Base-by-base conservation (phyloP, 2,888 invertebrate genomes). In the Epinotia demarniana region DNA sequence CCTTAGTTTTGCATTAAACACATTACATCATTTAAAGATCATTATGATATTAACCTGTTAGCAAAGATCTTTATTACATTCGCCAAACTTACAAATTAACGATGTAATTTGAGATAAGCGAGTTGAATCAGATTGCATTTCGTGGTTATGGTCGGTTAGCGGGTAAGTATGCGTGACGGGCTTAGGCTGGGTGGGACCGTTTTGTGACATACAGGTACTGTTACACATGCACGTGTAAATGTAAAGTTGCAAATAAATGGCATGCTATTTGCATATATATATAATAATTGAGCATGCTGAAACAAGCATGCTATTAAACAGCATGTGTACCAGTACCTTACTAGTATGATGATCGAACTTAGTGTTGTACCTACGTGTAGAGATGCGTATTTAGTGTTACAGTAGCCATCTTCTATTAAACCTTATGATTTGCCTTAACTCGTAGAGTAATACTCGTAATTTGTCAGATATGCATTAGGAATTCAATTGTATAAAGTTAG, bases 91-190 rank as follows among this genome's bases (percentile, higher is more conserved):
- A 49, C 74, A 70, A 69, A 68, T 69, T n/a, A 63, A 74, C 74
- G 69, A 74, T 70, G 69, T 70, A 74, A 80, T 81, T 81, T 71
- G 75, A 78, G 75, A 77, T 79, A 76, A 73, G 77, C 73, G 77
- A 71, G 75, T 76, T 81, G 80, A 79, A 78, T 76, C 72, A 61
- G 69, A 74, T 74, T 70, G 57, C 63, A 74, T 74, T 58, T 64
- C 71, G 72, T 77, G 72, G 77, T 53, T 71, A 81, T 78, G 85
- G 78, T 80, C 79, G 73, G 79, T 79, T 82, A 78, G 75, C 58
- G 77, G 74, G 78, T 77, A 81, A 84, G 60, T 80, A 81, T 72
- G 85, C 84, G 81, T 86, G 81, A 79, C 79, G 61, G 53, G 53
- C n/a, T 53, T 5, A 53, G 49, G 43, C 62, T 33, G 18, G 19